Conservation (phyloP, 2,113 vertebrate species). For the Ptyas mucosa region DNA sequence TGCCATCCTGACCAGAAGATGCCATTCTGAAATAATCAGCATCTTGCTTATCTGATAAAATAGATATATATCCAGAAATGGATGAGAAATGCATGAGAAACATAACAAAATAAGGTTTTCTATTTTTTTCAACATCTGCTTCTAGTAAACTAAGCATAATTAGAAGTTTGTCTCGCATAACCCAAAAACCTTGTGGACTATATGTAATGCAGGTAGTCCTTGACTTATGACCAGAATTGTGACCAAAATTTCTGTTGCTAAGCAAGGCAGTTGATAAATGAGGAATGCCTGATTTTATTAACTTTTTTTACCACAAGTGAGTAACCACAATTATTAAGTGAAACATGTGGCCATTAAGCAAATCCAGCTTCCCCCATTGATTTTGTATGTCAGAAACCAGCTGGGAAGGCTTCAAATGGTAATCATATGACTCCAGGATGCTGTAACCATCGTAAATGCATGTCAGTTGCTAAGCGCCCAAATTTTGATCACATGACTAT, state of each 20-base stretch:
- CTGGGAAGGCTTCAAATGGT: background rate
- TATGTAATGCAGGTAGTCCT: background rate
- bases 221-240: background rate
- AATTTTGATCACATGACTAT: background rate
- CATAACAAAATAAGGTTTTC: constrained; percentile 17
- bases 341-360: background rate
- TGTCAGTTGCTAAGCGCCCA: background rate
- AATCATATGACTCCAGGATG: background rate
- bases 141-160: background rate
- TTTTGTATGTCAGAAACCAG: background rate
- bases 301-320: background rate
- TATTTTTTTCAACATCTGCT: background rate
- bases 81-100: constrained; percentile 35
- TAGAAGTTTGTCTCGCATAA: background rate
- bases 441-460: background rate
- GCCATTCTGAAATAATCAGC: constrained; percentile 75
- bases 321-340: background rate
- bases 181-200: background rate
- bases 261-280: background rate
- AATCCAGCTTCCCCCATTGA: background rate
- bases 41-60: constrained; percentile 64
- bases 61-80: constrained; percentile 30
- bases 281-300: background rate
- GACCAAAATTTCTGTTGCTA: background rate
- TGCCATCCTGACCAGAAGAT: constrained; percentile 88